These are phyloP conservation scores for Pagrus major DNA, from an alignment of 2,113 vertebrate genomes.

Conservation along the genomic window DNA sequence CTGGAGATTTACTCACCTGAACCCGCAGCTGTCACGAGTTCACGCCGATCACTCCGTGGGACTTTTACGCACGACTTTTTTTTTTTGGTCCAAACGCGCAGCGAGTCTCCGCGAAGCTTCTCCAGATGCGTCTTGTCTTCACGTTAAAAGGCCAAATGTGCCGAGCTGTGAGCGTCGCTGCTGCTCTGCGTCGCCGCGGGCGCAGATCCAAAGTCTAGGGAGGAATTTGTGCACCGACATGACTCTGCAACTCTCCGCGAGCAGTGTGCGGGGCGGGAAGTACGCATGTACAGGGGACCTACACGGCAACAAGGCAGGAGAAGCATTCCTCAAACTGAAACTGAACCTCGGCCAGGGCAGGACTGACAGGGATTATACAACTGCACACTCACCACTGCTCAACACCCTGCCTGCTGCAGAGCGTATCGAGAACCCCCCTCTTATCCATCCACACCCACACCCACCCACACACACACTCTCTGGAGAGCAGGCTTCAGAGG, in stretches of 20 bases:
- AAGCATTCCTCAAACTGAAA: conserved; percentile 69
- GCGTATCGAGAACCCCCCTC: background rate
- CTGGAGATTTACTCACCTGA: conserved; percentile 40
- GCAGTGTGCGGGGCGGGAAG: background rate
- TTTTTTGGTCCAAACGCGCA: too few species aligned
- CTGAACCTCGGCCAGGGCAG: background rate
- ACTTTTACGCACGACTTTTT: background rate
- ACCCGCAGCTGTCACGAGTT: background rate
- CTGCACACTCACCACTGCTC: too few species aligned
- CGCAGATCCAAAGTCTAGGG: conserved; percentile 10
- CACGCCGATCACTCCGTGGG: background rate
- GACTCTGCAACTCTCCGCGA: conserved; percentile 78
- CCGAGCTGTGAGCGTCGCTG: background rate
- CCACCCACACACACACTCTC: background rate
- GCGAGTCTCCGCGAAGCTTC: too few species aligned
- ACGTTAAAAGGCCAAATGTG: background rate
- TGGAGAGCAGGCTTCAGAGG: background rate
- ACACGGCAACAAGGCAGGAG: conserved; percentile 9
- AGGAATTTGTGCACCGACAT: conserved; percentile 74
- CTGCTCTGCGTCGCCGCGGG: conserved; percentile 3
- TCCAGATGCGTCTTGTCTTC: background rate
- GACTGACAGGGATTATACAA: conserved; percentile 21
- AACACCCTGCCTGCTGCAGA: background rate
- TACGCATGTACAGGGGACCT: conserved; percentile 27
- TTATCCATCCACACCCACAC: background rate